Evolutionary conservation across 2,888 invertebrate genomes (phyloP).

Genomic region (Chymomyza amoena): DNA sequence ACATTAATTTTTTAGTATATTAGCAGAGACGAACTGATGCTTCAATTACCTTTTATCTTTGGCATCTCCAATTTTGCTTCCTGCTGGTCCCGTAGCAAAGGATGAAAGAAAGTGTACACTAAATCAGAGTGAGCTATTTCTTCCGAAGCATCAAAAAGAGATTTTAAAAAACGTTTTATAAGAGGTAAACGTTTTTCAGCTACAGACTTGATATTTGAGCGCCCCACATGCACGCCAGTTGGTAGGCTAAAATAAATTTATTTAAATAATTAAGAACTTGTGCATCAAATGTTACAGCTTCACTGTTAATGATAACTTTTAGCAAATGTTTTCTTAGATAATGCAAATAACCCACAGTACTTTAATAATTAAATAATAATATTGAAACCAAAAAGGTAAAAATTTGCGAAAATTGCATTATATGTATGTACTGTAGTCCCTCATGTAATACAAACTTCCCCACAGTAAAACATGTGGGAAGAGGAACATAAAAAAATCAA

Average conservation of each 20-base stretch:
- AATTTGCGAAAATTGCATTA: too few species aligned
- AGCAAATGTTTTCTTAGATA: too few species aligned
- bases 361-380: too few species aligned
- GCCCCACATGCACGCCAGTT: conserved; percentile 89
- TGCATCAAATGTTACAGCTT: too few species aligned
- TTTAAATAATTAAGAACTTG: conserved; percentile 2
- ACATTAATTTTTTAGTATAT: not conserved
- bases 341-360: too few species aligned
- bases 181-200: conserved; percentile 95
- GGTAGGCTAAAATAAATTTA: conserved; percentile 80
- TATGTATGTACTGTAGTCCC: too few species aligned
- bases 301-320: too few species aligned
- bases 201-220: conserved; percentile 96
- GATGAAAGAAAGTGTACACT: conserved; percentile 99
- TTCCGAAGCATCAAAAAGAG: conserved; percentile 91
- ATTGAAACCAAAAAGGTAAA: too few species aligned
- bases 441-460: too few species aligned
- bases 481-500: too few species aligned
- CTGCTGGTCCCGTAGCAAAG: conserved; percentile 95
- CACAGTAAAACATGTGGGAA: too few species aligned
- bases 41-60: conserved; percentile 85
- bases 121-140: conserved; percentile 97
- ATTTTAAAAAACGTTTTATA: conserved; percentile 91
- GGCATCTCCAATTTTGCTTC: conserved; percentile 89
- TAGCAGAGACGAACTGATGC: not conserved